Evolutionary conservation across 2,797 vertebrate genomes (phyloP).

Genomic region (Chloroceryle amazona): DNA sequence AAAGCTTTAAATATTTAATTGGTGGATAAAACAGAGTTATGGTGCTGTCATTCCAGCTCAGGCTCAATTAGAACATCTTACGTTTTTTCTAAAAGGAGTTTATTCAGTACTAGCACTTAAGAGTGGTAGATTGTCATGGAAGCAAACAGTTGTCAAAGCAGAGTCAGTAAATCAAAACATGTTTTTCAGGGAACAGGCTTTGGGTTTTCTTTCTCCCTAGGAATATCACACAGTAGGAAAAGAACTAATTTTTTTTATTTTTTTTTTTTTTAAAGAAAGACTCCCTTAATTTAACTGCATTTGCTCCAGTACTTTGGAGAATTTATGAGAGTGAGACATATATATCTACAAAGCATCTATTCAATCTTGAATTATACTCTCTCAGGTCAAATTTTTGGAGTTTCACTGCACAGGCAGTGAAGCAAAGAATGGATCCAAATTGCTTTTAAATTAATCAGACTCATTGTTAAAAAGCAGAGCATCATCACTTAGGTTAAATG

Average conservation of each 20-base stretch:
- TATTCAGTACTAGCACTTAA: background rate
- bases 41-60: background rate
- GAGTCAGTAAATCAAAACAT: background rate
- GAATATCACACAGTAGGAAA: background rate
- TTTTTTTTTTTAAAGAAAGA: background rate
- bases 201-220: background rate
- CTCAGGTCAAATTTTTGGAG: constrained; percentile 28
- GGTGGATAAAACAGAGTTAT: background rate
- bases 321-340: constrained; percentile 35
- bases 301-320: constrained; percentile 7
- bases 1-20: background rate
- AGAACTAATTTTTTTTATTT: background rate
- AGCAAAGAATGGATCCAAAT: constrained; percentile 62
- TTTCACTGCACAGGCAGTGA: constrained; percentile 22
- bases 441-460: constrained; percentile 70
- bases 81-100: background rate
- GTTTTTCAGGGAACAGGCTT: background rate
- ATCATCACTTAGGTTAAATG: constrained; percentile 59
- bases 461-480: constrained; percentile 45
- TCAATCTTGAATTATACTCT: constrained; percentile 56
- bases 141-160: background rate
- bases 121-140: background rate
- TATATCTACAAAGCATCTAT: constrained; percentile 27
- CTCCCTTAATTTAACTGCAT: constrained; percentile 7
- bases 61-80: background rate